Evolutionary conservation across 2,888 invertebrate genomes (phyloP).

Genomic region (Margaritifera margaritifera): DNA sequence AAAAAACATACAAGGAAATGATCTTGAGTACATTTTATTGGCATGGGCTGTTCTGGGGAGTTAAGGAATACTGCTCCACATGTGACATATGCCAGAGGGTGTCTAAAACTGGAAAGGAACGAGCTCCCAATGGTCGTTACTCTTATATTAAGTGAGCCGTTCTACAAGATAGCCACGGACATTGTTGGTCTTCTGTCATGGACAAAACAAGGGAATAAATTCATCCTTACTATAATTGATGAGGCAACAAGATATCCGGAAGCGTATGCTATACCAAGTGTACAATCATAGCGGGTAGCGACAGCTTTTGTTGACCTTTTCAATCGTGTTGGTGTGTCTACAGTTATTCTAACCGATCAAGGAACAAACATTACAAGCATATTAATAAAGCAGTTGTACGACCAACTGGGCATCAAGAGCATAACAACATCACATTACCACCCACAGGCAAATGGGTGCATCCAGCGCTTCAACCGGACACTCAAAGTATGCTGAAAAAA

Average conservation of each 20-base stretch:
- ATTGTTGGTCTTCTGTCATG: neutral
- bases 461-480: slow-evolving; percentile 39
- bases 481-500: slow-evolving; percentile 37
- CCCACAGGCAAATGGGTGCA: slow-evolving; percentile 23
- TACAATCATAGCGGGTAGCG: slow-evolving; percentile 6
- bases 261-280: neutral
- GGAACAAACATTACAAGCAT: slow-evolving; percentile 6
- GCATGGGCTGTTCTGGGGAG: no score
- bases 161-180: neutral
- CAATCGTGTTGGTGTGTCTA: slow-evolving; percentile 1
- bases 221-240: neutral
- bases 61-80: no score
- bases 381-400: slow-evolving; percentile 8
- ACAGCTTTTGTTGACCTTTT: slow-evolving; percentile 6
- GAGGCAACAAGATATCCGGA: slow-evolving; percentile 1
- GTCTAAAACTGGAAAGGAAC: no score
- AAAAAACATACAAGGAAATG: no score
- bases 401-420: neutral
- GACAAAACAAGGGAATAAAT: neutral
- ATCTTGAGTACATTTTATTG: no score
- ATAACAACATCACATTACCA: slow-evolving; percentile 2
- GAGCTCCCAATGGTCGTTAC: neutral
- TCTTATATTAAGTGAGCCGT: neutral
- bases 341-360: neutral
- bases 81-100: no score